Base-by-base conservation (phyloP, 2,888 invertebrate species). In the Orthosia cruda region DNA sequence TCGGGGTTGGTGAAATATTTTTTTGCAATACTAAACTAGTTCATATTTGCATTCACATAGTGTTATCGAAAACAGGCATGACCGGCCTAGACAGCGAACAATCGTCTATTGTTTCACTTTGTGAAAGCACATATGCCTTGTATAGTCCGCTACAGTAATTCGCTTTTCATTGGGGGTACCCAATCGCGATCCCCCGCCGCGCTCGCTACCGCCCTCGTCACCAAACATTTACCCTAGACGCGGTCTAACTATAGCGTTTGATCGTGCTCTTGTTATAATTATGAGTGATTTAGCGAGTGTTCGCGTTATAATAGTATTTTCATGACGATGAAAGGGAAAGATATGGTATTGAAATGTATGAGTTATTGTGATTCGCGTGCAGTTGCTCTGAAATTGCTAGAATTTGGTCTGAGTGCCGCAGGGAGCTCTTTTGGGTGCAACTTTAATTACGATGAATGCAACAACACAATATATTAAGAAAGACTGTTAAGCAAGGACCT, bases 211-310 rank as follows among this genome's bases (percentile, higher is more conserved):
- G 20, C 32, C 9, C 0, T 5, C 0, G 7, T 32, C 16, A 67
- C n/a, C 16, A 67, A 26, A 2, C 16, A 12, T 47, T 16, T 16
- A 32, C 64, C 16, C 13, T 68, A 5, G 16, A 49, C 16, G 13
- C 20, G 65, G 9, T 32, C 65, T 40, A 64, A 65, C 68, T 68
- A 52, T 68, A 68, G 75, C 80, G 12, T 74, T 69, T 66, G 64
- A 85, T 83, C 85, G 85, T 77, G 85, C 16, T 69, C 59, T 71
- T n/a, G 52, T 81, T 72, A 68, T 61, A 70, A 84, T 84, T 71
- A 81, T 81, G 57, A 81, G 58, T 81, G 76, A 84, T 84, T 68
- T 75, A 81, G 62, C 59, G 55, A 68, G 50, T 58, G 65, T 69
- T 75, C 2, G 66, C 62, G 62, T 57, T 84, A 66, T 81, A 81